These are phyloP conservation scores for Alethe castanea DNA, from an alignment of 2,113 vertebrate genomes.

Conservation along the genomic window DNA sequence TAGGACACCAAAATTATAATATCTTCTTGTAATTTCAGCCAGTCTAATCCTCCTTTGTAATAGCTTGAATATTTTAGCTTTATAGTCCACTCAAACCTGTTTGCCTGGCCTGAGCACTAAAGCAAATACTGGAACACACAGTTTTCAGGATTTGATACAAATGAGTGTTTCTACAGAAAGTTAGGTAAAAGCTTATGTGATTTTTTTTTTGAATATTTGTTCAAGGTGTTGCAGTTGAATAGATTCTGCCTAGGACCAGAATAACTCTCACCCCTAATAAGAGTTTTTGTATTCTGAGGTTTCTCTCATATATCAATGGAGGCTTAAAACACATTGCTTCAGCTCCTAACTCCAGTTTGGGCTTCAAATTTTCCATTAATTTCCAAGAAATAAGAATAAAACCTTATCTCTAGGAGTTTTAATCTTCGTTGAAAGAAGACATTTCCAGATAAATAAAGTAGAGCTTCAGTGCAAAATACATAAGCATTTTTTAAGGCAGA, in stretches of 20 bases:
- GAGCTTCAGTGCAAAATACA: not conserved
- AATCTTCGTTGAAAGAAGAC: not conserved
- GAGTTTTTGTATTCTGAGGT: not conserved
- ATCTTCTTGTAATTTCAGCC: not conserved
- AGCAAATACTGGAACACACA: not conserved
- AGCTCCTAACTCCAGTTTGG: not conserved
- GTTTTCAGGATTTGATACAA: not conserved
- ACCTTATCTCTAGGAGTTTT: not conserved
- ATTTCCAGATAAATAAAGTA: not conserved
- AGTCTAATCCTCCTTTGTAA: not conserved
- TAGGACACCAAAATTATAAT: not conserved
- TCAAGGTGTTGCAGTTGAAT: not conserved
- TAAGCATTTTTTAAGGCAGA: not conserved
- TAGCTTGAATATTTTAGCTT: not conserved
- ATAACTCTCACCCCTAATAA: not conserved
- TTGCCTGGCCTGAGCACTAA: not conserved
- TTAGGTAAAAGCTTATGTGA: not conserved
- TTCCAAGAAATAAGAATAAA: not conserved
- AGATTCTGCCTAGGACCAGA: not conserved
- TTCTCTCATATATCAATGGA: not conserved
- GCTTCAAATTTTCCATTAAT: not conserved
- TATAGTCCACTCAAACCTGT: not conserved
- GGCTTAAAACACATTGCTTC: not conserved
- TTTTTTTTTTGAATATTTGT: not conserved
- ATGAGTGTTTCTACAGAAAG: not conserved